Evolutionary conservation across 1,140 invertebrate genomes (phyloP).

Genomic region (Chironomus striatipennis): DNA sequence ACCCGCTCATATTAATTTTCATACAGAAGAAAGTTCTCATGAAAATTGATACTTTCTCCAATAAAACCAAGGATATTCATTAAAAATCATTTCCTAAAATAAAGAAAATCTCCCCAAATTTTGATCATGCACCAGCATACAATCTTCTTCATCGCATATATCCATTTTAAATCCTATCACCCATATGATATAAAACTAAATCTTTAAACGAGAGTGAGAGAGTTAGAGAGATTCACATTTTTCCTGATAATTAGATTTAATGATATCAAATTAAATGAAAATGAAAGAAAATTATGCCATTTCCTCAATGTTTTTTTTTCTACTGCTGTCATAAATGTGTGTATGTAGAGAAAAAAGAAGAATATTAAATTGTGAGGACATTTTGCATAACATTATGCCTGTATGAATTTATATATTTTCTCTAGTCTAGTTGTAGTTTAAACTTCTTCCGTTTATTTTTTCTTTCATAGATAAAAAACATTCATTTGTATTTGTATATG

Average conservation of each 20-base stretch:
- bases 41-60: too few relatives aligned
- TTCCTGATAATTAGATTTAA: conserved; percentile 10
- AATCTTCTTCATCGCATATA: too few relatives aligned
- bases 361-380: background rate
- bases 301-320: background rate
- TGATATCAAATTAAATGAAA: background rate
- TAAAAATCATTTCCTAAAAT: too few relatives aligned
- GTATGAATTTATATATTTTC: background rate
- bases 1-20: too few relatives aligned
- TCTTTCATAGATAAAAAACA: background rate
- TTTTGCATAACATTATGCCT: conserved; percentile 13
- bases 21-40: too few relatives aligned
- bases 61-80: too few relatives aligned
- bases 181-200: too few relatives aligned
- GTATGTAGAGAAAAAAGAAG: background rate
- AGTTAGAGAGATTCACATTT: background rate
- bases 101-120: too few relatives aligned
- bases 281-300: background rate
- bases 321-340: background rate
- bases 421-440: background rate
- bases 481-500: background rate
- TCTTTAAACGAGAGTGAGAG: too few relatives aligned
- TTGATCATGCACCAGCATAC: too few relatives aligned
- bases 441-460: too few relatives aligned
- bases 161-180: too few relatives aligned